A percentile compares a stretch with the other conserved stretches of the same genome.
Evolutionary conservation across 2,888 invertebrate genomes (phyloP).

Genomic region (Balanococcus diminutus): DNA sequence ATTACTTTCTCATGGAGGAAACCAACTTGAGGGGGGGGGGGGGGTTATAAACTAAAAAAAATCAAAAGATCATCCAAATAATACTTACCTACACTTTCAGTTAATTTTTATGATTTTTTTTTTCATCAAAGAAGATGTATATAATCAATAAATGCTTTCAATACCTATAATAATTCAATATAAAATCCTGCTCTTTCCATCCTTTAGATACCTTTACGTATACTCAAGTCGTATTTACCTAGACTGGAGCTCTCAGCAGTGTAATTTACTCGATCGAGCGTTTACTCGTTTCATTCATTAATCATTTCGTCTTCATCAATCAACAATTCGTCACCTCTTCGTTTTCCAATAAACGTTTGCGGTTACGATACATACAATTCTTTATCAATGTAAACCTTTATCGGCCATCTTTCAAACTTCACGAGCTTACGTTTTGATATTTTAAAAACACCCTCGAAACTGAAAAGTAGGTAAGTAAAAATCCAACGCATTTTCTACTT

Average conservation of each 20-base stretch:
- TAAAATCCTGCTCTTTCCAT: neutral
- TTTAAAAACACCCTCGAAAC: neutral
- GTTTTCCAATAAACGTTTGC: neutral
- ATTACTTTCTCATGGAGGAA: too few relatives aligned
- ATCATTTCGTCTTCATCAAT: constrained; percentile 11
- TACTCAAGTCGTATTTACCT: neutral
- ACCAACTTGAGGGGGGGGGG: too few relatives aligned
- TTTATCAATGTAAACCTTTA: neutral
- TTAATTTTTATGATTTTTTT: too few relatives aligned
- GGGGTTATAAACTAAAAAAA: too few relatives aligned
- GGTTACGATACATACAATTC: neutral
- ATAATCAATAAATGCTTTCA: too few relatives aligned
- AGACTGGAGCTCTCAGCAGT: neutral
- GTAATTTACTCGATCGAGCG: neutral
- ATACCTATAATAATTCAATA: neutral
- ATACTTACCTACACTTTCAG: too few relatives aligned
- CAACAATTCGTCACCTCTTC: neutral
- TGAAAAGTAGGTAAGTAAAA: neutral
- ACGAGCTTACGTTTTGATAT: neutral
- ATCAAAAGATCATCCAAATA: too few relatives aligned
- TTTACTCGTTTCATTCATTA: neutral
- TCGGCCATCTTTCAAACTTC: neutral
- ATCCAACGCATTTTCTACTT: neutral
- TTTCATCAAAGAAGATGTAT: too few relatives aligned
- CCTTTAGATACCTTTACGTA: neutral